Conservation (phyloP, 1,140 invertebrate genomes). For the Bombus confusus region DNA sequence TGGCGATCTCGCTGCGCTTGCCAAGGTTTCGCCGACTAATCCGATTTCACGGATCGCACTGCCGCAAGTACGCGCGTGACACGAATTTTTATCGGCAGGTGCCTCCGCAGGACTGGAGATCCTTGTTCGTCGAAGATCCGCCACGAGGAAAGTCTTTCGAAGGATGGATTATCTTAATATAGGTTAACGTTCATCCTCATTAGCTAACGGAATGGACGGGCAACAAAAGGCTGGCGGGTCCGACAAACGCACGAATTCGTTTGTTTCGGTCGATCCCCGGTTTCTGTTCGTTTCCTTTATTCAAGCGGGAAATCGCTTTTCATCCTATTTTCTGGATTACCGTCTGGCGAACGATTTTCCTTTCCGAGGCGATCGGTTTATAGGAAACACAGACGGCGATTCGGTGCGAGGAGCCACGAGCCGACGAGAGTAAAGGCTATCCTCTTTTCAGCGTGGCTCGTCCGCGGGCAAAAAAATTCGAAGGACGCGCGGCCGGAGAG, state of each 20-base stretch:
- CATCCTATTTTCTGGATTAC: constrained; percentile 13
- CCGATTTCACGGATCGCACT: constrained; percentile 35
- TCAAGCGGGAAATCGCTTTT: neutral
- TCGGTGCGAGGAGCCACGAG: neutral
- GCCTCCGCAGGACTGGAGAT: neutral
- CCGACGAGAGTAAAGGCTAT: neutral
- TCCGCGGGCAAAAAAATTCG: constrained; percentile 14
- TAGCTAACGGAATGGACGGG: constrained; percentile 72
- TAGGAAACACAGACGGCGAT: neutral
- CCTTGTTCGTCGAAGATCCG: neutral
- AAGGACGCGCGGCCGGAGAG: constrained; percentile 7
- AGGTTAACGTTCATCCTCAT: constrained; percentile 75
- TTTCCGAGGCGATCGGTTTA: neutral
- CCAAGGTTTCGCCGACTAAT: constrained; percentile 19
- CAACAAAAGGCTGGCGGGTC: constrained; percentile 57
- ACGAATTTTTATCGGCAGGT: constrained; percentile 20
- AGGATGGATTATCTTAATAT: constrained; percentile 71
- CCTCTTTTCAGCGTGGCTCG: neutral
- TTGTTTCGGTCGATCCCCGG: constrained; percentile 64
- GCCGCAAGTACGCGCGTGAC: neutral
- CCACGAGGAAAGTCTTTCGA: neutral
- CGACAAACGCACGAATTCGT: constrained; percentile 58
- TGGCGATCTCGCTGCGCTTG: too few relatives aligned
- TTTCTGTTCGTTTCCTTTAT: constrained; percentile 2
- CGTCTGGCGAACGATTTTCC: neutral